Evolutionary conservation across 2,113 vertebrate genomes (phyloP), one percentile per base, ranked within the genome.

Genomic region (Terrapene triunguis): DNA sequence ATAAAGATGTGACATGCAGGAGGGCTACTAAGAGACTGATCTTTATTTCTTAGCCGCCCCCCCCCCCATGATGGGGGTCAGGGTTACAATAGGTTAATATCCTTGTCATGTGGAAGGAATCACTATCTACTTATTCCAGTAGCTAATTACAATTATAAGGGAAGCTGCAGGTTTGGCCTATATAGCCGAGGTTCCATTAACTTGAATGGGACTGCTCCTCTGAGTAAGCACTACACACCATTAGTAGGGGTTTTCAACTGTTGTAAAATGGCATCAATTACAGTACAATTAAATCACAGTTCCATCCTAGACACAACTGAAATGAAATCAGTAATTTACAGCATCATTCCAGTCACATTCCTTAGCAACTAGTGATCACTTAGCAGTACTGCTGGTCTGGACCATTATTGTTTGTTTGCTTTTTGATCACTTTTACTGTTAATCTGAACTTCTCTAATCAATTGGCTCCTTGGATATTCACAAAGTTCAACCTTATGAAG

Each of bases 361-460:
- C 83, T 85, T 22, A 91, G 92, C 82, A 80, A 22, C 79, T 92
- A 78, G 87, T 83, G 84, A 83, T 86, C 92, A 59, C 76, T 89
- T 32, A 0, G 1, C 81, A 80, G 51, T 27, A 44, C 42, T 55
- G 78, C 84, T 86, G 0, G 0, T 59, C 83, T 82, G n/a, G 94
- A 82, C 69, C 0, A 0, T 87, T 92, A 72, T 72, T 92, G 87
- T 95, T 79, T 47, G 78, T 85, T 81, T 84, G 72, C 81, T 91
- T 97, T 96, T 94, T 96, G 89, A 92, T 97, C 91, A 95, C 95
- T 96, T 95, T 96, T 93, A 96, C 22, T 47, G 85, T 96, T 96
- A 94, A 96, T 94, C 79, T 90, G 90, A 96, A 89, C 81, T 93
- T 83, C 92, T 86, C 85, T 91, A 85, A 94, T 93, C 95, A 95